Evolutionary conservation across 2,888 invertebrate species (phyloP).

Genomic region (Odontocerum albicorne): DNA sequence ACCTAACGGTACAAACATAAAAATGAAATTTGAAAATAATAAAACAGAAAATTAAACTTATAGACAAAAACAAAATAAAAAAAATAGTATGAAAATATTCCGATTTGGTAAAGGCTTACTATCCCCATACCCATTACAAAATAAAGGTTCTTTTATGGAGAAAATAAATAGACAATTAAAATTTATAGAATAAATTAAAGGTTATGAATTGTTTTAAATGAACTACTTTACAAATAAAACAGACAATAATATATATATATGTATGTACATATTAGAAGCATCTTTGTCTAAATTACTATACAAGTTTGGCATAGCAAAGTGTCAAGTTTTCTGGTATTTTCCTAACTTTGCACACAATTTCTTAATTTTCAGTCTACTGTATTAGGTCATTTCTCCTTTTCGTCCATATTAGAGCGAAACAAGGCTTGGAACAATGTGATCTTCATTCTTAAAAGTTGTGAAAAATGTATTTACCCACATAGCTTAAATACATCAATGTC

Average conservation of each 20-base stretch:
- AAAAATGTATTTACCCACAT: too few relatives aligned
- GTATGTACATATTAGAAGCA: conserved; percentile 21
- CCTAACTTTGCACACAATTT: conserved; percentile 4
- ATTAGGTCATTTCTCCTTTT: conserved; percentile 25
- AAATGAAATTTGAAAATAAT: conserved; percentile 10
- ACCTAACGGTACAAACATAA: conserved; percentile 18
- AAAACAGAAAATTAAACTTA: conserved; percentile 13
- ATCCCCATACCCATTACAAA: conserved; percentile 11
- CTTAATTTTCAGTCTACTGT: conserved; percentile 24
- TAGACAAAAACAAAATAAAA: conserved; percentile 15
- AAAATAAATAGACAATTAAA: conserved; percentile 21
- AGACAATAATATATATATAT: too few relatives aligned
- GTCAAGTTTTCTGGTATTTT: conserved; percentile 9
- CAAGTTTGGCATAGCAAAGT: conserved; percentile 32
- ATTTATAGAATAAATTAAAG: conserved; percentile 22
- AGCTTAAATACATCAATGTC: too few relatives aligned
- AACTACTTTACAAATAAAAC: conserved; percentile 18
- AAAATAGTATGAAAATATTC: too few relatives aligned
- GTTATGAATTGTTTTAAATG: conserved; percentile 12
- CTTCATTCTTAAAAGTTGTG: too few relatives aligned
- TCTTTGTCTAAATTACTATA: conserved; percentile 28
- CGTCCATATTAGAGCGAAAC: too few relatives aligned
- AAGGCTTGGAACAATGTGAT: too few relatives aligned
- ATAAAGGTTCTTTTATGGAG: not conserved
- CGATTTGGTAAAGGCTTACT: conserved; percentile 9